Evolutionary conservation across 2,113 vertebrate genomes (phyloP), one percentile per base, ranked within the genome.

Genomic region (human): DNA sequence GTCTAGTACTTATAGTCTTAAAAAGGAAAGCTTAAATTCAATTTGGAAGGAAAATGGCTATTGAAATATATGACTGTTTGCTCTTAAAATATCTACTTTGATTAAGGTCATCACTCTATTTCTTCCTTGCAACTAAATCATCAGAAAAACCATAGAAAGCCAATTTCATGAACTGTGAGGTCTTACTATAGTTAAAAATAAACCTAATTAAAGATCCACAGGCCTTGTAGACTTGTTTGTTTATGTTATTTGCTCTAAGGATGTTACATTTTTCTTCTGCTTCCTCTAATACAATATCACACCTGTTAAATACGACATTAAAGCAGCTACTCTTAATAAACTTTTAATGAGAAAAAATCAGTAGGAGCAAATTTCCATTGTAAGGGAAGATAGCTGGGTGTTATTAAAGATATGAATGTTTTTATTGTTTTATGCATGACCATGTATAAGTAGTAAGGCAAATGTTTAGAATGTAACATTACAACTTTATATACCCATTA

Each of bases 161-260:
- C 35, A 72, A 55, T 72, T 95, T 97, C 92, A 89, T 85, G 11
- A 94, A 75, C 6, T 52, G 43, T 79, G 50, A 17, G 45, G 0
- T 0, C 48, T 57, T 97, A 96, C 1, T 79, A 72, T 87, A 50
- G 40, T 94, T 98, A 98, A 98, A 98, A 98, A 98, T 95, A 97
- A 97, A 95, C 12, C 9, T 79, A 81, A 97, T 78, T 93, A 97
- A 97, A 97, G 30, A 97, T 48, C 66, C 43, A 70, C 38, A 84
- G 75, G 78, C 6, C n/a, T 93, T 78, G 10, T 17, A 70, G 61
- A 52, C 16, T 66, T 92, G 64, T 75, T 93, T 96, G 78, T 96
- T 97, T 93, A 89, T 61, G 13, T 30, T 59, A 70, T 89, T 23
- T 89, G 94, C 14, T n/a, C 35, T 92, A 95, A 97, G 93, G 93